Percentiles rank a stretch among this genome's conserved stretches.
Conservation (phyloP, 2,797 vertebrate species). For the Sarcoramphus papa region DNA sequence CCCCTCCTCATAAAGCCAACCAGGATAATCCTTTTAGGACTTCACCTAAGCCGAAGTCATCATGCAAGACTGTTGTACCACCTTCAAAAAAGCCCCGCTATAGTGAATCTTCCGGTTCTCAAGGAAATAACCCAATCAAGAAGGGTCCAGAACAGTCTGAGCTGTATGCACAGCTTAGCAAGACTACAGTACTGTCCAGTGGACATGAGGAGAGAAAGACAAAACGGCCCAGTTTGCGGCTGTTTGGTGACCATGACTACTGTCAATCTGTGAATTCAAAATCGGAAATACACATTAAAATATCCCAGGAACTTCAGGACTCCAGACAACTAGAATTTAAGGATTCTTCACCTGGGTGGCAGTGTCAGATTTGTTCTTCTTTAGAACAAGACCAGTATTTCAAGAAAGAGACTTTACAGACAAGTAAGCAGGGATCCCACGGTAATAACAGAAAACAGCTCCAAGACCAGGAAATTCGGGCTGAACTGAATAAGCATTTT, state of each 20-base stretch:
- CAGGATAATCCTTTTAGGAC: slow-evolving; percentile 98
- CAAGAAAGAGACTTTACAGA: slow-evolving; percentile 76
- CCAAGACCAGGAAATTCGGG: slow-evolving; percentile 95
- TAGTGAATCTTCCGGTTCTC: slow-evolving; percentile 84
- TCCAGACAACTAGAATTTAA: slow-evolving; percentile 87
- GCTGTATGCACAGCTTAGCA: slow-evolving; percentile 93
- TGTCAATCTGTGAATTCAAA: slow-evolving; percentile 91
- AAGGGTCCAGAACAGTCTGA: slow-evolving; percentile 93
- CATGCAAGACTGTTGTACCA: slow-evolving; percentile 90
- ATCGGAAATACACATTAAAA: slow-evolving; percentile 78
- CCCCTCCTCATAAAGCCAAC: slow-evolving; percentile 99
- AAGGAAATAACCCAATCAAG: slow-evolving; percentile 81
- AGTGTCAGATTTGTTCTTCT: slow-evolving; percentile 79
- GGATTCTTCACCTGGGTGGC: slow-evolving; percentile 83
- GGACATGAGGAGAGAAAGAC: slow-evolving; percentile 85
- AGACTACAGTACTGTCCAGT: slow-evolving; percentile 82
- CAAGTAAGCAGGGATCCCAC: slow-evolving; percentile 71
- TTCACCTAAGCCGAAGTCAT: slow-evolving; percentile 95
- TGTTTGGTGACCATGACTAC: slow-evolving; percentile 98
- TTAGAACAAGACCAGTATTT: slow-evolving; percentile 75
- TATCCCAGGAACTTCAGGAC: slow-evolving; percentile 81
- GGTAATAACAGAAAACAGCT: slow-evolving; percentile 87
- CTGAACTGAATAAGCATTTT: slow-evolving; percentile 99
- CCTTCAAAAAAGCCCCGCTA: slow-evolving; percentile 89
- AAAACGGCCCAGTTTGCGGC: slow-evolving; percentile 83